Conservation (phyloP, 2,113 vertebrate genomes). For the Ammodytes marinus region DNA sequence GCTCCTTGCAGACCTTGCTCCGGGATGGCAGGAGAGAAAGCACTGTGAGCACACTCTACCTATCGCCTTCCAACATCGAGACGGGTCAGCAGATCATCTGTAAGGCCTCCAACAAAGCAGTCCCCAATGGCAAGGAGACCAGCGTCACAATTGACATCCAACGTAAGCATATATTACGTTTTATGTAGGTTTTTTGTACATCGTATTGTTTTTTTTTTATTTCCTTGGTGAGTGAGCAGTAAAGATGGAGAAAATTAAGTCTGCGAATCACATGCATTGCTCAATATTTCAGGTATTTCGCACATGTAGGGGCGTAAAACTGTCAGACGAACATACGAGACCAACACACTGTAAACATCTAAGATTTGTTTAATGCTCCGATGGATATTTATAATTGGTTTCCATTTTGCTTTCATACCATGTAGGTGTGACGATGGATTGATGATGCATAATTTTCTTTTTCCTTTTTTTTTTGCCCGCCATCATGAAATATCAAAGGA, state of each 20-base stretch:
- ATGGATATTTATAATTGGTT: constrained; percentile 71
- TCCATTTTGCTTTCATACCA: constrained; percentile 46
- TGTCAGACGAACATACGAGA: constrained; percentile 35
- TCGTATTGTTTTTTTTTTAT: background rate
- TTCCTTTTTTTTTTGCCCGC: constrained; percentile 43
- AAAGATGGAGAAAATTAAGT: background rate
- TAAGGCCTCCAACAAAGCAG: constrained; percentile 95
- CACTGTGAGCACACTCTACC: constrained; percentile 94
- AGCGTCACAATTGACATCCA: constrained; percentile 97
- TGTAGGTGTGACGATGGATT: constrained; percentile 44
- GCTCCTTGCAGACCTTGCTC: constrained; percentile 87
- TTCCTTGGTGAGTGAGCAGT: constrained; percentile 4
- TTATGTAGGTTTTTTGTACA: background rate
- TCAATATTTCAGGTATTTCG: constrained; percentile 36
- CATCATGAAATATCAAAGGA: constrained; percentile 63
- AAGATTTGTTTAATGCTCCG: constrained; percentile 55
- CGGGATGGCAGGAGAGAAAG: constrained; percentile 94
- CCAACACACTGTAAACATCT: constrained; percentile 52
- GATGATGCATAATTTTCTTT: constrained; percentile 50
- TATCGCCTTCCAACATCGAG: constrained; percentile 93
- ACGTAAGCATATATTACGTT: constrained; percentile 86
- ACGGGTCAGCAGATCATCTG: constrained; percentile 95
- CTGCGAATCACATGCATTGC: background rate
- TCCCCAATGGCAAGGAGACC: constrained; percentile 95
- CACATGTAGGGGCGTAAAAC: constrained; percentile 30